Conservation (phyloP, 1,140 invertebrate genomes). For the Melanaphis sacchari region DNA sequence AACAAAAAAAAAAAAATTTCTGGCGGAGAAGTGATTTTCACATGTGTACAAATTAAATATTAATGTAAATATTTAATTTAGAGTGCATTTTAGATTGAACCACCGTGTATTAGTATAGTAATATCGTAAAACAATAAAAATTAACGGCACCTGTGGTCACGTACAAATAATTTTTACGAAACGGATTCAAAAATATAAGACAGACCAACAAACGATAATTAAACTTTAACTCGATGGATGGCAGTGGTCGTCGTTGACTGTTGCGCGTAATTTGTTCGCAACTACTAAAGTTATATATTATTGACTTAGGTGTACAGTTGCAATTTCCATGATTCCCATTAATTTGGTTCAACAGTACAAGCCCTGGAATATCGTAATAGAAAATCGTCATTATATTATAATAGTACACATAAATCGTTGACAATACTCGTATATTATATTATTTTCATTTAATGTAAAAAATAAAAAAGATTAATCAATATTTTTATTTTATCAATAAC, state of each 20-base stretch:
- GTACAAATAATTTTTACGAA: not conserved
- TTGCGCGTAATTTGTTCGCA: not conserved
- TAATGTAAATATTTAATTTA: not conserved
- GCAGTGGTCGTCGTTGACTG: not conserved
- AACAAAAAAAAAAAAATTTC: not conserved
- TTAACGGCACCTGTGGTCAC: not conserved
- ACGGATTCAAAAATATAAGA: not conserved
- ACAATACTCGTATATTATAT: not conserved
- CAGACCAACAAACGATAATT: not conserved
- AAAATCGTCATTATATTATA: not conserved
- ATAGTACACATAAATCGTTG: not conserved
- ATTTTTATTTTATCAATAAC: not conserved
- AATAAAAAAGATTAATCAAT: no score
- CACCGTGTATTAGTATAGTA: not conserved
- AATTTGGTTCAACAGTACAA: not conserved
- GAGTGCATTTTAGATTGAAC: not conserved
- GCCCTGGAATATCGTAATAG: not conserved
- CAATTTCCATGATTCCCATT: not conserved
- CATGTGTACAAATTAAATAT: not conserved
- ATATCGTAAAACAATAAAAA: not conserved
- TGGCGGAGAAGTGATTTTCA: not conserved
- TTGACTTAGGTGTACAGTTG: not conserved
- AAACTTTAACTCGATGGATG: slow-evolving; percentile 6
- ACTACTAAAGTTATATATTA: not conserved
- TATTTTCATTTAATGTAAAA: no score